Evolutionary conservation across 2,113 vertebrate genomes (phyloP).

Genomic region (Campylomormyrus tamandua): DNA sequence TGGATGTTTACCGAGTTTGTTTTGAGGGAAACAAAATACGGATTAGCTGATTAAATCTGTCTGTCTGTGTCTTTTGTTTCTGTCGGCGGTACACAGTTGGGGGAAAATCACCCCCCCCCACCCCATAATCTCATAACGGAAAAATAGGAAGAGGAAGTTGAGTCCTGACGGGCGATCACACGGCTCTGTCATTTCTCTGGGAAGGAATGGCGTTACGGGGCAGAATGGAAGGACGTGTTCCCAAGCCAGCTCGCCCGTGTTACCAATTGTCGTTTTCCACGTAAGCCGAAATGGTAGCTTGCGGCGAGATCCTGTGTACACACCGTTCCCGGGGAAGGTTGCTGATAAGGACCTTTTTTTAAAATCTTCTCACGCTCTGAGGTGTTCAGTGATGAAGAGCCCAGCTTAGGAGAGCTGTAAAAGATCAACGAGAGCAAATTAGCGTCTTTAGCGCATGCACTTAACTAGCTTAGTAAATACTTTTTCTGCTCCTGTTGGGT

Average conservation of each 20-base stretch:
- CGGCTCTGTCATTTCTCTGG: constrained; percentile 17
- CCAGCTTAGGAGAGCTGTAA: background rate
- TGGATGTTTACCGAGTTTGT: constrained; percentile 36
- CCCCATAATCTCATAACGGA: constrained; percentile 15
- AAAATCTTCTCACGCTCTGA: constrained; percentile 17
- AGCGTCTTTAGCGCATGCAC: background rate
- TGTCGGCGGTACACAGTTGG: background rate
- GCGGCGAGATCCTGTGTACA: constrained; percentile 3
- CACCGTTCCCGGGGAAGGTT: background rate
- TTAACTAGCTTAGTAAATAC: background rate
- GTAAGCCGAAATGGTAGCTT: constrained; percentile 4
- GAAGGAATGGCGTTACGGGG: constrained; percentile 5
- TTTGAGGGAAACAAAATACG: constrained; percentile 32
- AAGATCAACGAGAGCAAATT: background rate
- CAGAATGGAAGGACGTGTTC: constrained; percentile 15
- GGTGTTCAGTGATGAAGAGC: background rate
- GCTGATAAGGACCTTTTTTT: constrained; percentile 19
- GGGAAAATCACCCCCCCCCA: background rate
- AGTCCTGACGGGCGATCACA: constrained; percentile 14
- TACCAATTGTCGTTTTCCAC: constrained; percentile 19
- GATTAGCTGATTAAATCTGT: constrained; percentile 30
- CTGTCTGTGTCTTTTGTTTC: constrained; percentile 18
- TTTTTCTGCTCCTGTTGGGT: background rate
- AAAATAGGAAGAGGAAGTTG: constrained; percentile 26
- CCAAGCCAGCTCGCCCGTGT: constrained; percentile 10